phyloP scores from a whole-genome alignment of 2,888 invertebrate species.

The Cryptocheilus praepositus region DNA sequence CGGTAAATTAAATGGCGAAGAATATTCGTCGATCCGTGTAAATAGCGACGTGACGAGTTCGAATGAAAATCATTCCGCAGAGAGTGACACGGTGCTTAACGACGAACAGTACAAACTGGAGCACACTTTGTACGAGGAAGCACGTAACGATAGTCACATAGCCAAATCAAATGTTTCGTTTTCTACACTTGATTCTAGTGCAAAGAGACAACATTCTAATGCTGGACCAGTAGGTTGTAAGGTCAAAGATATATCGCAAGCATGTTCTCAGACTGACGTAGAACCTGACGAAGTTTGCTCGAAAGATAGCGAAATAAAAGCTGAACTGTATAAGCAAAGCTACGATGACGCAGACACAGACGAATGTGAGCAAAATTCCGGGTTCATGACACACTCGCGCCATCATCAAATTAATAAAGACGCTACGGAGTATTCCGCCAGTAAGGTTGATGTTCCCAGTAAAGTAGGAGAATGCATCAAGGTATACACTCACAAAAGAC shows the following conservation, averaged over 20 bases:
- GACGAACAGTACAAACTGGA: constrained; percentile 40
- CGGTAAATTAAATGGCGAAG: constrained; percentile 27
- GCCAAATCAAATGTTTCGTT: no score
- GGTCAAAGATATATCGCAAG: constrained; percentile 23
- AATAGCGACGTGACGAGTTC: constrained; percentile 26
- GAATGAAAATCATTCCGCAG: constrained; percentile 33
- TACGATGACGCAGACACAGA: constrained; percentile 57
- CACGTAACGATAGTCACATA: constrained; percentile 1
- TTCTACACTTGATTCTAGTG: neutral
- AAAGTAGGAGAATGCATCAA: constrained; percentile 67
- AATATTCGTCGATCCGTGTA: constrained; percentile 28
- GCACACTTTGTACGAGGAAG: constrained; percentile 49
- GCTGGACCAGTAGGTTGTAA: constrained; percentile 16
- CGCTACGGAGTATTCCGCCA: constrained; percentile 33
- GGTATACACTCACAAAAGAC: constrained; percentile 70
- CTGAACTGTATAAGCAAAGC: constrained; percentile 60
- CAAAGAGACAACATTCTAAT: constrained; percentile 18
- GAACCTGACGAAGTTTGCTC: constrained; percentile 25
- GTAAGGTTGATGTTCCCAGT: constrained; percentile 42
- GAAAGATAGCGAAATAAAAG: constrained; percentile 37
- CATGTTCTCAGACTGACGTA: constrained; percentile 22
- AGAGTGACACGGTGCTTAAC: constrained; percentile 30
- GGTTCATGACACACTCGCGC: constrained; percentile 34
- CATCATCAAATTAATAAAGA: constrained; percentile 38
- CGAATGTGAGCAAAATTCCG: constrained; percentile 35